Evolutionary conservation across 2,797 vertebrate species (phyloP).

Genomic region (Melanotaenia trifasciata): DNA sequence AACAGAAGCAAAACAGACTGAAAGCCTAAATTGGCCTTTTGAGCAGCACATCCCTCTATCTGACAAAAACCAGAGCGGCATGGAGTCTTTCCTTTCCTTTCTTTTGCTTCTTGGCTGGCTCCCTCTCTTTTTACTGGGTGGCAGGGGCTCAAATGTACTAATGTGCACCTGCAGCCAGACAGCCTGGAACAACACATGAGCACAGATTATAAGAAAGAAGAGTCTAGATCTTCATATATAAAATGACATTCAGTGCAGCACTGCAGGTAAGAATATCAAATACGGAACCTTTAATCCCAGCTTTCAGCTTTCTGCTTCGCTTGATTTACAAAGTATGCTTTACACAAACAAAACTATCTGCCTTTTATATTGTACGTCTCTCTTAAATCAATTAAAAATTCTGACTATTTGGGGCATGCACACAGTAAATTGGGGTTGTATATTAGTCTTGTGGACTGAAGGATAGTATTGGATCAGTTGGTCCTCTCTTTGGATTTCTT

Average conservation of each 20-base stretch:
- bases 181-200: background rate
- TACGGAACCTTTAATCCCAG: background rate
- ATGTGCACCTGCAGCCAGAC: background rate
- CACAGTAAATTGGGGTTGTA: background rate
- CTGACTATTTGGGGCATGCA: background rate
- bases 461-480: no score
- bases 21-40: background rate
- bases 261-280: background rate
- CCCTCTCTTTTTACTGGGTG: background rate
- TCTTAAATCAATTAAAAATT: background rate
- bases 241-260: background rate
- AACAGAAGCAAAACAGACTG: background rate
- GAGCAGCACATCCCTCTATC: background rate
- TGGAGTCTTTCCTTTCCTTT: background rate
- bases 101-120: background rate
- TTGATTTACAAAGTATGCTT: background rate
- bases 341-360: background rate
- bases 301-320: background rate
- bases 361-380: background rate
- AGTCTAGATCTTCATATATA: background rate
- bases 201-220: background rate
- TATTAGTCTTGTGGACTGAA: no score
- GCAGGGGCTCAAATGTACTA: background rate
- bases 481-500: no score
- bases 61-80: background rate